A percentile compares a stretch with the other conserved stretches of the same genome.
phyloP scores from a whole-genome alignment of 1,140 invertebrate genomes.

The Eupristina koningsbergeri region DNA sequence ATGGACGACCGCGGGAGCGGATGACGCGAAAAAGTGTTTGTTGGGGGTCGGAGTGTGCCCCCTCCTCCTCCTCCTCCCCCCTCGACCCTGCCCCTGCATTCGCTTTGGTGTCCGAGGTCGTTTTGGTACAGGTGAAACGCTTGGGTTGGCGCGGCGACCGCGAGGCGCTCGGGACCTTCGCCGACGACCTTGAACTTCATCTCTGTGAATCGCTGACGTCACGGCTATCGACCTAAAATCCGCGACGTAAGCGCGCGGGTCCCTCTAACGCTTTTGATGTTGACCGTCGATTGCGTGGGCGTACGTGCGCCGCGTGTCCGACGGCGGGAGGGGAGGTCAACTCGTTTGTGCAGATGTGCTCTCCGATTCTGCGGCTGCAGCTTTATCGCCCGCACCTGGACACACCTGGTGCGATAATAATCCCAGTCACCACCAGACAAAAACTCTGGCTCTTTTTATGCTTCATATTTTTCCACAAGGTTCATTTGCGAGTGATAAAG shows the following conservation, averaged over 20 bases:
- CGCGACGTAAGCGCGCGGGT: neutral
- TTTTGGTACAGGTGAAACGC: neutral
- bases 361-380: neutral
- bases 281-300: neutral
- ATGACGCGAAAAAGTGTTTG: too few species aligned
- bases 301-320: too few species aligned
- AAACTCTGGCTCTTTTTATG: neutral
- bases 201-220: slow-evolving; percentile 67
- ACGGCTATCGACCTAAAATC: slow-evolving; percentile 69
- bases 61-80: neutral
- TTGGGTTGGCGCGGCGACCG: slow-evolving; percentile 16
- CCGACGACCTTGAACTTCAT: slow-evolving; percentile 72
- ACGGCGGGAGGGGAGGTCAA: neutral
- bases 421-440: neutral
- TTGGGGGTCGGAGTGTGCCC: slow-evolving; percentile 9
- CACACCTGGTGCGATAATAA: neutral
- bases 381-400: neutral
- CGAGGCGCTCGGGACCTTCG: slow-evolving; percentile 55
- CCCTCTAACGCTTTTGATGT: neutral
- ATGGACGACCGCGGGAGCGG: too few species aligned
- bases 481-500: neutral
- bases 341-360: neutral
- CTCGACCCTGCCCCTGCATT: too few species aligned
- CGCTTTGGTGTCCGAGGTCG: neutral
- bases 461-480: neutral